Base-by-base conservation (phyloP, 1,140 invertebrate genomes). In the Episyrphus balteatus region DNA sequence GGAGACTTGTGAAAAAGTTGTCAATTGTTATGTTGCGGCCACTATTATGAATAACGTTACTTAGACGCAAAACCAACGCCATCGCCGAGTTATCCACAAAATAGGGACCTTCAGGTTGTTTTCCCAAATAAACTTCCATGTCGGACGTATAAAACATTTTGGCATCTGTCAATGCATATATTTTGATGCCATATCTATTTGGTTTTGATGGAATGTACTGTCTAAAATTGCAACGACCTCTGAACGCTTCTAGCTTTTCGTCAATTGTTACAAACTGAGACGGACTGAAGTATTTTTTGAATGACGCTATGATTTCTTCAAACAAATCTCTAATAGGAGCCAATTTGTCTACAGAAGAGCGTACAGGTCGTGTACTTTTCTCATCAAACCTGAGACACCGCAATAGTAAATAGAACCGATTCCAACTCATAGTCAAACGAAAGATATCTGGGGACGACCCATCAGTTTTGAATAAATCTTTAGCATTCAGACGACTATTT, bases 111-210 rank as follows among this genome's bases (percentile, higher is more conserved):
- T 26, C 21, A 26, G 21, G 21, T 26, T 26, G 21, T 26, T 59
- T 64, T 42, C 65, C 57, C 9, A 62, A 12, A 51, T 67, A 65
- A 39, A 60, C 66, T 15, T 37, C 48, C 18, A 54, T 57, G 30
- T 60, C 54, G 10, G 14, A 42, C 17, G 45, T 52, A 42, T 66
- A 70, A 44, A 44, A 50, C 21, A 43, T 57, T 52, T 50, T 55
- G 14, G 53, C 46, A 47, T 64, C 59, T 19, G 31, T 46, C 6
- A 66, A 34, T 13, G 42, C 49, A 42, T 53, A 57, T 38, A 66
- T 54, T 55, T 72, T 72, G 42, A 73, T 55, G 2, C 68, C 72
- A 55, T 71, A 74, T 51, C 62, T 63, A 14, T 49, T 52, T n/a
- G 63, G 62, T 42, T 70, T 66, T 13, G 41, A 50, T 11, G 54